These are phyloP conservation scores for Megalonaias nervosa DNA, from an alignment of 1,140 invertebrate species.

Conservation along the genomic window DNA sequence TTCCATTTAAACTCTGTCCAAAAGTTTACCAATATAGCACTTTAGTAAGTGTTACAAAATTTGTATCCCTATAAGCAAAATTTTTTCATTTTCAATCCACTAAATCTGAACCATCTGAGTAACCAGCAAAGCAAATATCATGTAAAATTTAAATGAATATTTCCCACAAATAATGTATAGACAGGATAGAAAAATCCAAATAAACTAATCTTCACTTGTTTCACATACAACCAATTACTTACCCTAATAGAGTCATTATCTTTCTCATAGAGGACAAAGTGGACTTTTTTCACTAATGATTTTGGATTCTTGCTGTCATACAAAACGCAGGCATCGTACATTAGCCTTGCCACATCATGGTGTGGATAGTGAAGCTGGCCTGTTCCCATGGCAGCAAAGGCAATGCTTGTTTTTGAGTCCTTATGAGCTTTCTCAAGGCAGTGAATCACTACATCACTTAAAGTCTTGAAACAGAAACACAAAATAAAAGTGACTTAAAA, in stretches of 20 bases:
- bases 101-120: no score
- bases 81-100: no score
- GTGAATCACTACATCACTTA: constrained; percentile 13
- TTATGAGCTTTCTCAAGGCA: not conserved
- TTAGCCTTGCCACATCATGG: constrained; percentile 16
- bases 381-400: constrained; percentile 29
- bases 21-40: no score
- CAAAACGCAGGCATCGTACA: constrained; percentile 15
- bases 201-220: no score
- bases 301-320: constrained; percentile 12
- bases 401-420: constrained; percentile 17
- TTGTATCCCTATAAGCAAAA: no score
- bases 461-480: constrained; percentile 14
- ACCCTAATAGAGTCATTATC: not conserved
- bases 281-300: constrained; percentile 13
- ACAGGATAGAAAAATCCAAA: no score
- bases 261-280: constrained; percentile 28
- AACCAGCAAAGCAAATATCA: no score
- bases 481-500: not conserved
- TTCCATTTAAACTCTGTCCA: no score
- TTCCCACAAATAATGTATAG: no score
- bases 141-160: no score
- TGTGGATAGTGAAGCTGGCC: constrained; percentile 26
- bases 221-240: no score
- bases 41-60: no score